Percentiles rank a stretch among this genome's conserved stretches.
phyloP scores from a whole-genome alignment of 2,113 vertebrate species.

The Canis aureus region DNA sequence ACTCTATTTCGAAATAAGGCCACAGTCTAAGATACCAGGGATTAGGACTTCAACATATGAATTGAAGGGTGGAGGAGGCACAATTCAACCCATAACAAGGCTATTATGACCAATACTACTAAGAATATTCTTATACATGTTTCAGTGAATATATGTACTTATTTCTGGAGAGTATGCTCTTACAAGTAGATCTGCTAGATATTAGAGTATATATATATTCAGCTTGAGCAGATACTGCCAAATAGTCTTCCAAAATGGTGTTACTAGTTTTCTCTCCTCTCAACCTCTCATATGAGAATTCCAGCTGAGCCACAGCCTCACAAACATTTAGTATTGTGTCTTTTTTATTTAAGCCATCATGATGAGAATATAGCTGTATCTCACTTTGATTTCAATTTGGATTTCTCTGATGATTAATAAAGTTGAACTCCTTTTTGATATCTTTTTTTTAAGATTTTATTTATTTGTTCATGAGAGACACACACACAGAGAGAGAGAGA shows the following conservation, averaged over 20 bases:
- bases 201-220: not conserved
- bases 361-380: not conserved
- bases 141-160: not conserved
- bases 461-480: no score
- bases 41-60: not conserved
- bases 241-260: not conserved
- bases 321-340: not conserved
- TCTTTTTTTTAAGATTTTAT: no score
- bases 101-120: not conserved
- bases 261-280: not conserved
- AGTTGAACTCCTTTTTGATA: not conserved
- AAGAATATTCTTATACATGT: not conserved
- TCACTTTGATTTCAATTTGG: not conserved
- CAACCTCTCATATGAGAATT: not conserved
- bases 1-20: not conserved
- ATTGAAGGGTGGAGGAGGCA: not conserved
- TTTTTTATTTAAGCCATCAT: not conserved
- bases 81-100: not conserved
- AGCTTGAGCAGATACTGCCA: not conserved
- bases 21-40: not conserved
- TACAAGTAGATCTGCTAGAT: not conserved
- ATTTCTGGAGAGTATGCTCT: not conserved
- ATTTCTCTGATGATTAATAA: not conserved
- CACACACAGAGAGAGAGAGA: no score
- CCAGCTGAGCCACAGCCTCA: not conserved